These are phyloP conservation scores for Astyanax mexicanus DNA, from an alignment of 2,797 vertebrate species.

Conservation along the genomic window DNA sequence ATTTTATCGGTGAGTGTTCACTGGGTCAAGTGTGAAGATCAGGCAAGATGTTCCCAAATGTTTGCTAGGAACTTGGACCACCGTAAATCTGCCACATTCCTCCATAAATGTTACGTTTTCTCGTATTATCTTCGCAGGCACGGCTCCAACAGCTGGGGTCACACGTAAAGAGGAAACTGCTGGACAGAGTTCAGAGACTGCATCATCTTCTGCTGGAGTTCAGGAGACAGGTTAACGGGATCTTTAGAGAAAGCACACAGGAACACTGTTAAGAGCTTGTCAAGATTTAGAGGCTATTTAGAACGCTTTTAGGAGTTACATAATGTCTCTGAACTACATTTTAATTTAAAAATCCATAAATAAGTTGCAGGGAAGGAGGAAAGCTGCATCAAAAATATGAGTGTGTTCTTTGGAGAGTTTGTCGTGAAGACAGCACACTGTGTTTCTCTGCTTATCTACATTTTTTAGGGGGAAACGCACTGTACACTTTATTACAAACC, in stretches of 20 bases:
- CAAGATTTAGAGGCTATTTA: background rate
- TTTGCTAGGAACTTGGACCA: background rate
- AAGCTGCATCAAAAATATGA: background rate
- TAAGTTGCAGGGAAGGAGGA: background rate
- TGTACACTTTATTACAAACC: no score
- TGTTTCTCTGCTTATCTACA: no score
- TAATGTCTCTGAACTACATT: background rate
- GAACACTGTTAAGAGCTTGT: background rate
- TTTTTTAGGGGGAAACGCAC: no score
- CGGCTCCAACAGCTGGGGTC: constrained; percentile 70
- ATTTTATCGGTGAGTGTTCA: no score
- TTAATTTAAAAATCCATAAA: background rate
- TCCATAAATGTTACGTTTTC: constrained; percentile 7
- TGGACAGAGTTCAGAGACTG: constrained; percentile 74
- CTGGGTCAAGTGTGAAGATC: no score
- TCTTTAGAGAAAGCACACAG: background rate
- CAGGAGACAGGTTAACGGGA: constrained; percentile 72
- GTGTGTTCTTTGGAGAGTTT: background rate
- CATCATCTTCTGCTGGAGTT: constrained; percentile 73
- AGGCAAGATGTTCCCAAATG: background rate
- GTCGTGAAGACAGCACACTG: no score
- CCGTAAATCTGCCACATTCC: constrained; percentile 14
- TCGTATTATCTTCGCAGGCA: constrained; percentile 65
- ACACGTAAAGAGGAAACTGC: constrained; percentile 71
- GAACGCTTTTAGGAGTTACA: background rate